Conservation (phyloP, 2,888 invertebrate genomes). For the Bombylius discolor region DNA sequence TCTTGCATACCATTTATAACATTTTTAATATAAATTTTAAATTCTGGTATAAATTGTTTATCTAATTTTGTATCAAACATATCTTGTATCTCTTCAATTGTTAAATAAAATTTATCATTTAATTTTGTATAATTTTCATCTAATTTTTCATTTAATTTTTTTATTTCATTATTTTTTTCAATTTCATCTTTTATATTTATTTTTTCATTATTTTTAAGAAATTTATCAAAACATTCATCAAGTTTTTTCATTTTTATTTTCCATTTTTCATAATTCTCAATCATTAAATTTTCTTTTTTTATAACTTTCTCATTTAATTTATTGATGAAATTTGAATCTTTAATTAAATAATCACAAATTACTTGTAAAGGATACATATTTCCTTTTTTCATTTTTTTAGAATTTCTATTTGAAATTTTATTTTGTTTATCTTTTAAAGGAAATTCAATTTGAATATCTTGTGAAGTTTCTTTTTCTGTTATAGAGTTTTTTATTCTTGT, state of each 20-base stretch:
- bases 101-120: conserved; percentile 21
- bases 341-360: not conserved
- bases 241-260: conserved; percentile 18
- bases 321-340: not conserved
- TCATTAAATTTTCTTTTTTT: not conserved
- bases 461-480: not conserved
- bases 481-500: not conserved
- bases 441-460: not conserved
- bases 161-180: too few relatives aligned
- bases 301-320: not conserved
- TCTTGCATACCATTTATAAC: conserved; percentile 20
- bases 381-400: not conserved
- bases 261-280: not conserved
- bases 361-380: not conserved
- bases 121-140: conserved; percentile 17
- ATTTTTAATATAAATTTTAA: conserved; percentile 27
- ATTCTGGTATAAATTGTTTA: conserved; percentile 28
- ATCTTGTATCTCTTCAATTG: conserved; percentile 33
- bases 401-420: not conserved
- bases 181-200: conserved; percentile 19
- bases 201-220: conserved; percentile 19
- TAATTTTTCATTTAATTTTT: conserved; percentile 17
- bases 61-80: conserved; percentile 33
- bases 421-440: not conserved
- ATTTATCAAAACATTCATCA: conserved; percentile 19